phyloP scores from a whole-genome alignment of 2,888 invertebrate species.

The Nemapogon koenigi region DNA sequence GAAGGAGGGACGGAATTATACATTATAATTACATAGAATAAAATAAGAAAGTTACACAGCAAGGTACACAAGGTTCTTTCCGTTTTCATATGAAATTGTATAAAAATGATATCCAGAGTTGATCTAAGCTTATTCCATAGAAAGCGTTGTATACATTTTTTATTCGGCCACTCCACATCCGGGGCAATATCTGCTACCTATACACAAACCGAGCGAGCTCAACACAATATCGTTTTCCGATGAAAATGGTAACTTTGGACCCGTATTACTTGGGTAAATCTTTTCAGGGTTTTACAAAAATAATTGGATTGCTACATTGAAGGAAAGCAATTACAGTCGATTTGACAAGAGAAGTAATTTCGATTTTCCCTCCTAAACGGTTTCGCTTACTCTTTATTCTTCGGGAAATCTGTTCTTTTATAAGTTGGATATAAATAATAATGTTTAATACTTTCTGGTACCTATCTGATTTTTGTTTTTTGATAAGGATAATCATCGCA shows the following conservation, averaged over 20 bases:
- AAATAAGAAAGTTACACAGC: no score
- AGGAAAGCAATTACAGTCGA: conserved; percentile 52
- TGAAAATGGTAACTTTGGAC: conserved; percentile 35
- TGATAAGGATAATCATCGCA: no score
- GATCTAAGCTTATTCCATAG: no score
- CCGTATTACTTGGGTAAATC: conserved; percentile 38
- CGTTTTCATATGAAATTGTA: no score
- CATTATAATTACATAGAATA: no score
- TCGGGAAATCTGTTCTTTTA: not conserved
- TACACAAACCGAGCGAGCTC: conserved; percentile 4
- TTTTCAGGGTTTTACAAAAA: conserved; percentile 54
- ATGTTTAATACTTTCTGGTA: not conserved
- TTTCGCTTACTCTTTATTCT: no score
- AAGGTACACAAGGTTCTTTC: no score
- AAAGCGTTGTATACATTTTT: conserved; percentile 9
- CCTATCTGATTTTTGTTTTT: not conserved
- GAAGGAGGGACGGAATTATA: no score
- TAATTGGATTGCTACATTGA: conserved; percentile 55
- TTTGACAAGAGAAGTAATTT: conserved; percentile 39
- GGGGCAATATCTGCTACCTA: conserved; percentile 6
- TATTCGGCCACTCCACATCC: conserved; percentile 7
- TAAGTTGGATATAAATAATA: not conserved
- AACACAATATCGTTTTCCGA: conserved; percentile 46
- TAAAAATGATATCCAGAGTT: no score
- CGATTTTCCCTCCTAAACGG: conserved; percentile 34